Conservation (phyloP, 2,113 vertebrate species). For the Stigmatopora argus region DNA sequence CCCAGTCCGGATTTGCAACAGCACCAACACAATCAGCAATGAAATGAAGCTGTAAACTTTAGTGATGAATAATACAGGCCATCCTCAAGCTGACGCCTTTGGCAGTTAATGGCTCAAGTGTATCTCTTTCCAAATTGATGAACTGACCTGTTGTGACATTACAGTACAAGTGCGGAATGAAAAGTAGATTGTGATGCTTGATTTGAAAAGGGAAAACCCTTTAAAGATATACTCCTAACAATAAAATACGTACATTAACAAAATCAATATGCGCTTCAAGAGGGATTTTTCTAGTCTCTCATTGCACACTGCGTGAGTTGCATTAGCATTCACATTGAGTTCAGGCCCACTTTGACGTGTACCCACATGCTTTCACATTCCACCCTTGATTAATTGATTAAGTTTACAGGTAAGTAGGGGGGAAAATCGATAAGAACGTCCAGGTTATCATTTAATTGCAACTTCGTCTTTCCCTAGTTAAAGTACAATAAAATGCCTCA, state of each 20-base stretch:
- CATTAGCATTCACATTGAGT: constrained; percentile 69
- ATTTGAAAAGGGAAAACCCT: constrained; percentile 25
- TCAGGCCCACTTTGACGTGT: constrained; percentile 70
- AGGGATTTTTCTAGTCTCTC: constrained; percentile 23
- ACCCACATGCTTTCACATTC: constrained; percentile 73
- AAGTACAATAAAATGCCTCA: constrained; percentile 36
- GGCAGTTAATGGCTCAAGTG: constrained; percentile 13
- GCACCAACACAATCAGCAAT: constrained; percentile 46
- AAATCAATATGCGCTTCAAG: constrained; percentile 35
- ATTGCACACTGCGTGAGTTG: constrained; percentile 26
- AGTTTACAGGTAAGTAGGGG: constrained; percentile 66
- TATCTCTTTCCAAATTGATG: constrained; percentile 13
- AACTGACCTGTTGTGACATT: neutral
- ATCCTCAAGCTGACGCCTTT: constrained; percentile 34
- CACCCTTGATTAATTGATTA: constrained; percentile 67
- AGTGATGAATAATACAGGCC: constrained; percentile 43
- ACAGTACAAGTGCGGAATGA: constrained; percentile 13
- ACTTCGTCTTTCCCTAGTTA: constrained; percentile 36
- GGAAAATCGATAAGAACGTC: constrained; percentile 58
- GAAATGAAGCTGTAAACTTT: constrained; percentile 49
- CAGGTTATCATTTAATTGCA: neutral
- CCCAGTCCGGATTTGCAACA: constrained; percentile 43
- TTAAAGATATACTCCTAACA: constrained; percentile 33
- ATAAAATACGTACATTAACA: constrained; percentile 32
- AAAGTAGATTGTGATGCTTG: constrained; percentile 5